Conservation (phyloP, 2,888 invertebrate genomes). For the Pachymerium ferrugineum region DNA sequence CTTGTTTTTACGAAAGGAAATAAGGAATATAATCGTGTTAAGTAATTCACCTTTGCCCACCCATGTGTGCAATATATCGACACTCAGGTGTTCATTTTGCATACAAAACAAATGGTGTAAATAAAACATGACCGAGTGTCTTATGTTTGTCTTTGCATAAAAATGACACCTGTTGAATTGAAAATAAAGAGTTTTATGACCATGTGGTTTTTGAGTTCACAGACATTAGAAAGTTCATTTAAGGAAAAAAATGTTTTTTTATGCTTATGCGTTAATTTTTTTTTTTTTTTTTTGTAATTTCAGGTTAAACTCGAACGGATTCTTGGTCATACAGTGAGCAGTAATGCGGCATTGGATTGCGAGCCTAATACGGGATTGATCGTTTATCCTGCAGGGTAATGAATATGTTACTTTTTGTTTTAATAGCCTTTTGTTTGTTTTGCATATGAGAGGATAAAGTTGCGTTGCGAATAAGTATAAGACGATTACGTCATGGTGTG, state of each 20-base stretch:
- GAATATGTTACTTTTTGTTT: not conserved
- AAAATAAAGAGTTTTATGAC: too few species aligned
- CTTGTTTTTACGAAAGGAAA: too few species aligned
- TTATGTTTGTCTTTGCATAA: not conserved
- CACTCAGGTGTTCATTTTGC: not conserved
- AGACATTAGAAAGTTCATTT: too few species aligned
- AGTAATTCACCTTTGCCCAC: not conserved
- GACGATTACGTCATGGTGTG: too few species aligned
- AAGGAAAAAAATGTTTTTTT: too few species aligned
- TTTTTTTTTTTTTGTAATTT: constrained; percentile 37
- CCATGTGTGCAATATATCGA: not conserved
- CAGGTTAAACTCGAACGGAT: constrained; percentile 94
- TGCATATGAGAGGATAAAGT: not conserved
- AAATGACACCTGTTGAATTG: not conserved
- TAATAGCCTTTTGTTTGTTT: not conserved
- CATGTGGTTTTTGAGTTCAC: too few species aligned
- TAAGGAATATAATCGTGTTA: too few species aligned
- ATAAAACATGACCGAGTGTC: not conserved
- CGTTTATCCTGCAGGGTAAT: constrained; percentile 96
- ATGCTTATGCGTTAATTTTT: not conserved
- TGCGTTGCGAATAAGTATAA: too few species aligned
- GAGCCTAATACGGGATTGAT: constrained; percentile 79
- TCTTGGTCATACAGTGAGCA: constrained; percentile 87
- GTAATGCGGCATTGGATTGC: constrained; percentile 84
- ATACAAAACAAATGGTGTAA: not conserved